These are phyloP conservation scores for Chaetura pelagica DNA, from an alignment of 2,113 vertebrate species.

Conservation along the genomic window DNA sequence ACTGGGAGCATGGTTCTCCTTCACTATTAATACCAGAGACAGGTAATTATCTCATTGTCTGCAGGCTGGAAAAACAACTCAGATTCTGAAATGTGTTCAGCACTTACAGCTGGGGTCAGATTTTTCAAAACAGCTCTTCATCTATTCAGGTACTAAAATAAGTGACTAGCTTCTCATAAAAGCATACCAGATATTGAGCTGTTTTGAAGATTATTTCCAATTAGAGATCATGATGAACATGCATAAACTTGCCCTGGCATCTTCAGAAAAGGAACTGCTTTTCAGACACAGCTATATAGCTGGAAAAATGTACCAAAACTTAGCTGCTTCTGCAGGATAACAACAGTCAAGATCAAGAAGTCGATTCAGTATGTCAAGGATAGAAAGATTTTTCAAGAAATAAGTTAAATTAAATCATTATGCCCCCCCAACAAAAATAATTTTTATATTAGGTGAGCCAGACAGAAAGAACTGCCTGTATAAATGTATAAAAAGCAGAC, in stretches of 20 bases:
- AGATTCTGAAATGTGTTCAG: background rate
- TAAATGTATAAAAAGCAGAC: conserved; percentile 14
- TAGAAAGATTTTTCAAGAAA: background rate
- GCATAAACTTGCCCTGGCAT: background rate
- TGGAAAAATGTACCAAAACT: background rate
- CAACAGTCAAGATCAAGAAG: background rate
- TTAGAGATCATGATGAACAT: background rate
- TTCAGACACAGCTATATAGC: background rate
- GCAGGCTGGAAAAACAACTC: background rate
- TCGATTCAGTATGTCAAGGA: background rate
- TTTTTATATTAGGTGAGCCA: background rate
- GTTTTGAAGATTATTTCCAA: background rate
- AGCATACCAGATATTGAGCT: background rate
- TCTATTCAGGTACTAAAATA: background rate
- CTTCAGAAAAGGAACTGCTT: background rate
- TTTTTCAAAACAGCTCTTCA: background rate
- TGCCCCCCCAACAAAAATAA: background rate
- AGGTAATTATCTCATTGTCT: background rate
- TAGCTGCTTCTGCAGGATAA: background rate
- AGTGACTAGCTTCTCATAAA: background rate
- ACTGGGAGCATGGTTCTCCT: background rate
- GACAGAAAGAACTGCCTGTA: background rate
- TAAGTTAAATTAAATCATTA: conserved; percentile 18
- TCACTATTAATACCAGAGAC: background rate
- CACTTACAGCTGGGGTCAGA: background rate